Evolutionary conservation across 2,113 vertebrate species (phyloP).

Genomic region (Pavo muticus): DNA sequence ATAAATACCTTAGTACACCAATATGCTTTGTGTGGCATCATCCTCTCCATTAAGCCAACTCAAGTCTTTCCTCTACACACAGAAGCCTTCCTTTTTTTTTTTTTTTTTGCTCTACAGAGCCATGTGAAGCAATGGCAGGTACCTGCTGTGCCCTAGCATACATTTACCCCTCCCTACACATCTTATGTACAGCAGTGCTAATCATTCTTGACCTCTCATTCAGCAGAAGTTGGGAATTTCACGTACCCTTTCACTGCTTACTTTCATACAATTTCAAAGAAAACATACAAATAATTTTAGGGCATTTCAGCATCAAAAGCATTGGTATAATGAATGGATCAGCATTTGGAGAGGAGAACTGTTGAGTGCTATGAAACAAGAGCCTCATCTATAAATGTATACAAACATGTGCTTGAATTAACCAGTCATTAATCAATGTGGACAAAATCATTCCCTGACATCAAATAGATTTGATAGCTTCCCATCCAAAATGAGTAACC

Average conservation of each 20-base stretch:
- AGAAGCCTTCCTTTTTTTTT: background rate
- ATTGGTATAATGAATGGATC: background rate
- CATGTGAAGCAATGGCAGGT: background rate
- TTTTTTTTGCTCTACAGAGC: background rate
- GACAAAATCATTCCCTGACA: background rate
- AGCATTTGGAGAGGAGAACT: background rate
- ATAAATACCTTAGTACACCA: background rate
- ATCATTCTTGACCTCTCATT: background rate
- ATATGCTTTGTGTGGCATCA: background rate
- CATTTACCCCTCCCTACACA: background rate
- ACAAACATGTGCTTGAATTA: background rate
- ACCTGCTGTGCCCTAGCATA: background rate
- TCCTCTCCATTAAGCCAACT: background rate
- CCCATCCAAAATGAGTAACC: background rate
- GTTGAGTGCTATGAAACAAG: background rate
- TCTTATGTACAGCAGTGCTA: background rate
- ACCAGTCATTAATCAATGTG: background rate
- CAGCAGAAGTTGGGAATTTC: background rate
- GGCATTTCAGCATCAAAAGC: background rate
- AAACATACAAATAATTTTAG: background rate
- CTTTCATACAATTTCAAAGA: background rate
- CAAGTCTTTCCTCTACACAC: background rate
- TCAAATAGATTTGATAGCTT: background rate
- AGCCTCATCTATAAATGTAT: background rate
- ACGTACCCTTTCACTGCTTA: background rate